These are phyloP conservation scores for Poecilia gillii DNA, from an alignment of 2,797 vertebrate genomes.

Conservation along the genomic window DNA sequence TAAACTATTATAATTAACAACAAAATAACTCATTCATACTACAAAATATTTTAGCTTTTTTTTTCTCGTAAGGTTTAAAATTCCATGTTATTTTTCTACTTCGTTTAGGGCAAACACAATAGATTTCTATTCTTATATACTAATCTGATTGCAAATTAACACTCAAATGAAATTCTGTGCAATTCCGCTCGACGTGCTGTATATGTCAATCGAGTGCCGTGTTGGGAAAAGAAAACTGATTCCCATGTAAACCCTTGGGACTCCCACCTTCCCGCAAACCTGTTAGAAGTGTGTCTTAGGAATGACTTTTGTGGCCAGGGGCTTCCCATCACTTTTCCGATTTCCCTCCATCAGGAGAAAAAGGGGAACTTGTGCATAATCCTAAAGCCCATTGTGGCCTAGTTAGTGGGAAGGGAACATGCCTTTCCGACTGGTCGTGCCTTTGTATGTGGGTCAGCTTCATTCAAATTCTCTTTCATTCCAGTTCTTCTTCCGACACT, in stretches of 20 bases:
- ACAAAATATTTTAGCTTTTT: background rate
- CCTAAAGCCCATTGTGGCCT: slow-evolving; percentile 86
- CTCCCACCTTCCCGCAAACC: slow-evolving; percentile 48
- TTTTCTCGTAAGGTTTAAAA: background rate
- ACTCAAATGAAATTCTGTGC: background rate
- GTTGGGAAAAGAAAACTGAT: slow-evolving; percentile 5
- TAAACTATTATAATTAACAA: no score
- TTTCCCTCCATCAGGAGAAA: slow-evolving; percentile 76
- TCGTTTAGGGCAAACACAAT: background rate
- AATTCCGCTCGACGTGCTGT: background rate
- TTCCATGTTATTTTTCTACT: background rate
- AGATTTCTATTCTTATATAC: slow-evolving; percentile 7
- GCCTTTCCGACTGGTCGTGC: slow-evolving; percentile 81
- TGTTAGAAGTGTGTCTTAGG: slow-evolving; percentile 51
- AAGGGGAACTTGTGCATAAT: slow-evolving; percentile 82
- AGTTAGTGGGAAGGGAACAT: slow-evolving; percentile 84
- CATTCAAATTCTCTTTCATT: slow-evolving; percentile 89
- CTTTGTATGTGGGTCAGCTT: slow-evolving; percentile 88
- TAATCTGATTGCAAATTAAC: slow-evolving; percentile 19
- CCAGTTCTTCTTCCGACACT: slow-evolving; percentile 74
- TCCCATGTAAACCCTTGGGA: slow-evolving; percentile 38
- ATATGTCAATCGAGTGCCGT: background rate
- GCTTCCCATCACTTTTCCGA: slow-evolving; percentile 70
- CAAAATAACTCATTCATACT: background rate
- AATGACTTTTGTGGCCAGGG: slow-evolving; percentile 62